These are phyloP conservation scores for Antheraea mylitta DNA, from an alignment of 1,140 invertebrate species.

Conservation along the genomic window DNA sequence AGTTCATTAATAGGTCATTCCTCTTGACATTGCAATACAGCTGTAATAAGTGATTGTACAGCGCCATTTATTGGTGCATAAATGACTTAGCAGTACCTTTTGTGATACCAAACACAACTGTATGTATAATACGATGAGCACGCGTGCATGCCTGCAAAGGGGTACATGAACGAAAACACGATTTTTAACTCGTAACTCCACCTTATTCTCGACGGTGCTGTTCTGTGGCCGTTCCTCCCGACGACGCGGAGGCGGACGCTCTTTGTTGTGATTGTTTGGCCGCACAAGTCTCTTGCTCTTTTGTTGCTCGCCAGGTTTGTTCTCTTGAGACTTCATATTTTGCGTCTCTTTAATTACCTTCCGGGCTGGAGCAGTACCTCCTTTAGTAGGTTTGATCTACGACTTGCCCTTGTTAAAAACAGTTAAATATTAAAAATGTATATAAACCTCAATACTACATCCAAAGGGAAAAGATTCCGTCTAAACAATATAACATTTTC, in stretches of 20 bases:
- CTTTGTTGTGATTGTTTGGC: slow-evolving; percentile 56
- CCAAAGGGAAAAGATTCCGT: neutral
- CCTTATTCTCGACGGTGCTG: slow-evolving; percentile 65
- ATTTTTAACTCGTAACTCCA: slow-evolving; percentile 52
- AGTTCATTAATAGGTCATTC: too few relatives aligned
- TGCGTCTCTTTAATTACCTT: slow-evolving; percentile 85
- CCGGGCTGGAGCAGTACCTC: slow-evolving; percentile 74
- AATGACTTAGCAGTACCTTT: too few relatives aligned
- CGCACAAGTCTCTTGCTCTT: slow-evolving; percentile 64
- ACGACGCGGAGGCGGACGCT: slow-evolving; percentile 61
- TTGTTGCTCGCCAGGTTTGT: slow-evolving; percentile 84
- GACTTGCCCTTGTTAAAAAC: slow-evolving; percentile 82
- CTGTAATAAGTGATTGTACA: too few relatives aligned
- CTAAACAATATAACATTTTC: neutral
- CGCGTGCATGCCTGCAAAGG: too few relatives aligned
- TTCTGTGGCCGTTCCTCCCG: slow-evolving; percentile 69
- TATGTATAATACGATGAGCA: too few relatives aligned
- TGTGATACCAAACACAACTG: too few relatives aligned
- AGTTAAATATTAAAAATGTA: neutral
- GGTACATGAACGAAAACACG: too few relatives aligned
- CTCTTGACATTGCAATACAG: too few relatives aligned
- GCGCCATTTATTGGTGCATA: too few relatives aligned
- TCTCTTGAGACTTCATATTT: slow-evolving; percentile 82
- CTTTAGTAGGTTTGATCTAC: slow-evolving; percentile 78
- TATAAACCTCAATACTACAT: neutral